Evolutionary conservation across 2,888 invertebrate species (phyloP), one percentile per base, ranked within the genome.

Genomic region (Pristionchus entomophagus): DNA sequence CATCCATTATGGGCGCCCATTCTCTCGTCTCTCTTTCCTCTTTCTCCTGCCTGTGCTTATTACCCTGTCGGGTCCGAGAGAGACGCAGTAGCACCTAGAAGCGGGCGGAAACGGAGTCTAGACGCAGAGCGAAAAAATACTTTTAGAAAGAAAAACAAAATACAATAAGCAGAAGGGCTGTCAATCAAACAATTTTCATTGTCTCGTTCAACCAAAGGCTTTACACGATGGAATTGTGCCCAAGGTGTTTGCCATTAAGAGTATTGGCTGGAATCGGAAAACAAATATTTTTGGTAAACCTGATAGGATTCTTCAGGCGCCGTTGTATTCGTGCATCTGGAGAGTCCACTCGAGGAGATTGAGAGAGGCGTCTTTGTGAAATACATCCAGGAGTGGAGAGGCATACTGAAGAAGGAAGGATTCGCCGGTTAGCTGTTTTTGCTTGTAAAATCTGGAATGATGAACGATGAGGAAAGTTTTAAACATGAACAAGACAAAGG

Each of bases 361-460:
- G 91, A 92, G 32, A 83, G 90, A 45, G 91, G 91, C 62, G 87
- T 89, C 8, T 91, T 91, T 84, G 73, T 86, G 85, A 89, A 90
- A 45, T 91, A 91, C 78, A 88, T 91, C 35, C 87, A 87, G 51
- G 87, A 91, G 62, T 92, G 91, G 91, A 88, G 86, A 51, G 78
- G 89, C 38, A 85, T 89, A 51, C 81, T 89, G 22, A 82, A 51
- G 26, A 81, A 88, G 51, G 82, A 83, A 17, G 88, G 89, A 65
- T 88, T 90, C 62, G 87, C 87, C 84, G 89, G 90, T 90, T 45
- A 53, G 73, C 32, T 45, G 45, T 10, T 45, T 45, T 45, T 45
- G 14, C 45, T 10, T 45, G 6, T 6, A 45, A 45, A 45, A 45
- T 10, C 8, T 45, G 45, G 45, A 10, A 10, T 45, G 6, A 45